Conservation (phyloP, 1,140 invertebrate genomes). For the Hyphantria cunea region DNA sequence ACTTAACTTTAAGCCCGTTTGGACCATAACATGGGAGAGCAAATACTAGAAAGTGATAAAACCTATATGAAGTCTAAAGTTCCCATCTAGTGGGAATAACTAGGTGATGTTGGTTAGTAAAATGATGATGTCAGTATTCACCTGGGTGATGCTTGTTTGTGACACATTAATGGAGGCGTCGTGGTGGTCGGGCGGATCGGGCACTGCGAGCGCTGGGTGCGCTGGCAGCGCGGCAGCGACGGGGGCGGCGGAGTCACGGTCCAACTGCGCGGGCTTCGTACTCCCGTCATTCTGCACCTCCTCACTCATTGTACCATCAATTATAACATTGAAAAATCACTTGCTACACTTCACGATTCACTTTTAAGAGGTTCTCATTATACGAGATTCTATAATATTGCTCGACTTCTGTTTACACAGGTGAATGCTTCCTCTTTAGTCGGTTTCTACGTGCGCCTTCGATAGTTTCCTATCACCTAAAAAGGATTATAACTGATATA, state of each 20-base stretch:
- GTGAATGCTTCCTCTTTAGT: slow-evolving; percentile 29
- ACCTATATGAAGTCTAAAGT: too few relatives aligned
- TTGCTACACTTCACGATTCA: slow-evolving; percentile 37
- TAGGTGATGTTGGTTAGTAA: too few relatives aligned
- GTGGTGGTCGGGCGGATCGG: slow-evolving; percentile 34
- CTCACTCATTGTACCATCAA: slow-evolving; percentile 73
- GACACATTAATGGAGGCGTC: slow-evolving; percentile 59
- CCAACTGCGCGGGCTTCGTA: slow-evolving; percentile 54
- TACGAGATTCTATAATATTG: slow-evolving; percentile 40
- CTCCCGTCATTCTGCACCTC: slow-evolving; percentile 64
- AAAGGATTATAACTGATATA: slow-evolving; percentile 11
- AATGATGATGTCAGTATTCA: slow-evolving; percentile 13
- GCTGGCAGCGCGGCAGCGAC: slow-evolving; percentile 41
- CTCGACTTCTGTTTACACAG: slow-evolving; percentile 47
- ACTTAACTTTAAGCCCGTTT: too few relatives aligned
- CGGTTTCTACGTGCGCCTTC: slow-evolving; percentile 4
- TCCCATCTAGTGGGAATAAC: too few relatives aligned
- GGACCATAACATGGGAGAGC: too few relatives aligned
- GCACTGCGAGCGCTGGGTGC: slow-evolving; percentile 42
- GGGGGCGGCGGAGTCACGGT: slow-evolving; percentile 40
- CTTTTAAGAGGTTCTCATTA: slow-evolving; percentile 60
- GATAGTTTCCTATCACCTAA: slow-evolving; percentile 35
- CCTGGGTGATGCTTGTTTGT: slow-evolving; percentile 60
- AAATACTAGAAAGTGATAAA: too few relatives aligned
- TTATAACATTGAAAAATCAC: slow-evolving; percentile 50